Evolutionary conservation across 2,797 vertebrate genomes (phyloP).

Genomic region (Meriones psammophilus): DNA sequence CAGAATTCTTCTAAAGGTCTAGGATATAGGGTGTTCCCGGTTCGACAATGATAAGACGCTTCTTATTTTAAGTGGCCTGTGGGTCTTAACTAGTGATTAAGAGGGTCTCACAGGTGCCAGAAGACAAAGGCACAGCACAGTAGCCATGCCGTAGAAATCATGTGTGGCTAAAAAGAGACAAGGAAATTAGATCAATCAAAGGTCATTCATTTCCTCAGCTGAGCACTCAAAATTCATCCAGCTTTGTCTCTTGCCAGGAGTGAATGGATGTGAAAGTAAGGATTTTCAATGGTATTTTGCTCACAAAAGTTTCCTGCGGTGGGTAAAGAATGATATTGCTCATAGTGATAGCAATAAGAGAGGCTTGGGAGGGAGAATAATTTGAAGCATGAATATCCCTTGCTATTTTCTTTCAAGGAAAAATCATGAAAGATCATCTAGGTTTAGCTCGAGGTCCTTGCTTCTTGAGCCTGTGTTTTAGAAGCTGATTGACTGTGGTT

Average conservation of each 20-base stretch:
- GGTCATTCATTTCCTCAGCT: conserved; percentile 78
- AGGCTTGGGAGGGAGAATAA: conserved; percentile 59
- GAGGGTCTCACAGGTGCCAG: conserved; percentile 62
- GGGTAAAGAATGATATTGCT: conserved; percentile 75
- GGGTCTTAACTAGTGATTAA: conserved; percentile 68
- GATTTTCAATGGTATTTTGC: conserved; percentile 82
- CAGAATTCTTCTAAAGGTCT: not conserved
- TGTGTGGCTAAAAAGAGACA: conserved; percentile 73
- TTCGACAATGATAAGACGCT: not conserved
- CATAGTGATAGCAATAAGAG: conserved; percentile 53
- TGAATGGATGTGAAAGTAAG: conserved; percentile 80
- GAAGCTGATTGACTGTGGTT: conserved; percentile 70
- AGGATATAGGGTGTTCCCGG: not conserved
- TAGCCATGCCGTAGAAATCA: conserved; percentile 64
- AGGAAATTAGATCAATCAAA: conserved; percentile 82
- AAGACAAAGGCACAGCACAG: conserved; percentile 72
- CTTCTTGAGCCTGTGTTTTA: conserved; percentile 73
- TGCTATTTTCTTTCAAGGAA: conserved; percentile 62
- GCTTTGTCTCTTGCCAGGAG: conserved; percentile 72
- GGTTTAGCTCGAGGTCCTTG: conserved; percentile 37
- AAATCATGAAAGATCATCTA: conserved; percentile 66
- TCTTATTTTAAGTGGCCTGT: conserved; percentile 35
- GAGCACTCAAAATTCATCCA: conserved; percentile 79
- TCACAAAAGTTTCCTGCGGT: conserved; percentile 72
- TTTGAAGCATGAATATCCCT: conserved; percentile 71